Evolutionary conservation across 2,888 invertebrate species (phyloP).

Genomic region (Teleiodes luculella): DNA sequence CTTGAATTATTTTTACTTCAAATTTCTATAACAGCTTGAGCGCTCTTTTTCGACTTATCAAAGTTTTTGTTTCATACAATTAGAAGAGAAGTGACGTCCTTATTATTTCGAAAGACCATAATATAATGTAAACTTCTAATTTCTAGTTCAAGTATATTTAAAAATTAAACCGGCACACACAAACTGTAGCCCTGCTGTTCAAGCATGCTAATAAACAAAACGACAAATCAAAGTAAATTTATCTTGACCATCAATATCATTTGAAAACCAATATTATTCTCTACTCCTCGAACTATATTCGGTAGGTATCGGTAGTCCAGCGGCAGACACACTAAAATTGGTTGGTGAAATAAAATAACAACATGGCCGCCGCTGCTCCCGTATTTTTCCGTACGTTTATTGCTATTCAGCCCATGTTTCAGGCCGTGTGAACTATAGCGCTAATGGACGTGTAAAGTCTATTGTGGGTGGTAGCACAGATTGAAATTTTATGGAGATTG

Average conservation of each 20-base stretch:
- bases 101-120: too few relatives aligned
- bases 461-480: not conserved
- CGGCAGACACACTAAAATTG: not conserved
- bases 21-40: too few relatives aligned
- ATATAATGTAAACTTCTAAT: too few relatives aligned
- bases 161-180: too few relatives aligned
- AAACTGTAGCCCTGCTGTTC: too few relatives aligned
- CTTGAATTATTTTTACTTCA: not conserved
- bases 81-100: too few relatives aligned
- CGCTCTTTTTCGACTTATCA: too few relatives aligned
- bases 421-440: not conserved
- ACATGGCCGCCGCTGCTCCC: not conserved
- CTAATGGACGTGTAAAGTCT: not conserved
- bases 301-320: not conserved
- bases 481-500: not conserved
- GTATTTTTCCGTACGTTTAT: not conserved
- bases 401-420: not conserved
- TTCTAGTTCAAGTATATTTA: too few relatives aligned
- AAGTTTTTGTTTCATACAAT: too few relatives aligned
- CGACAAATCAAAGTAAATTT: too few relatives aligned
- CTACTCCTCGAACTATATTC: not conserved
- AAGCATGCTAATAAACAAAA: too few relatives aligned
- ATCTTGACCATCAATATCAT: too few relatives aligned
- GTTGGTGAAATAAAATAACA: not conserved
- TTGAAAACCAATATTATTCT: not conserved